Evolutionary conservation across 1,140 invertebrate genomes (phyloP), one percentile per base, ranked within the genome.

Genomic region (Mya arenaria): DNA sequence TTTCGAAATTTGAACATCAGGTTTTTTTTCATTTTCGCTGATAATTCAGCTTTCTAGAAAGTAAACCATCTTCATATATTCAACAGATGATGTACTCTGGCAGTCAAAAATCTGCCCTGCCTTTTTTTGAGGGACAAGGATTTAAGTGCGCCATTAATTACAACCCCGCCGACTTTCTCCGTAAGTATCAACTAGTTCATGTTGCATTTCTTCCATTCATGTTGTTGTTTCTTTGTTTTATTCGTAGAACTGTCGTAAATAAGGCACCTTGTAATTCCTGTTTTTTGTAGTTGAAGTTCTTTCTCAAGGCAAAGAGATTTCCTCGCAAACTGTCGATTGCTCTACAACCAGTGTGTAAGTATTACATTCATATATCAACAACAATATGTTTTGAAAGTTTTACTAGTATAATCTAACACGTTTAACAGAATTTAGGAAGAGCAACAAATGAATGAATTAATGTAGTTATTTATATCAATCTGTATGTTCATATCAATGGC

Each of bases 161-260:
- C 90, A 97, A 97, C 93, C 96, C 96, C 25, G 96, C 96, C 1
- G 96, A 97, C 91, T 97, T 97, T 69, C 96, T 97, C 88, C 92
- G 96, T 97, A 94, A 96, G n/a, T n/a, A n/a, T n/a, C n/a, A n/a
- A n/a, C n/a, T n/a, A n/a, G n/a, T n/a, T n/a, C n/a, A n/a, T n/a
- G n/a, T n/a, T n/a, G n/a, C n/a, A n/a, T n/a, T n/a, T n/a, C n/a
- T n/a, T n/a, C n/a, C n/a, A n/a, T n/a, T n/a, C n/a, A n/a, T n/a
- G n/a, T n/a, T n/a, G 96, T 94, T 77, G 63, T 32, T 78, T 39
- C 60, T 17, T 34, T 82, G 2, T 81, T 82, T 75, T 93, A 93
- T 93, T 41, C 25, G 4, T 63, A 63, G 4, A 4, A 6, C 60
- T 32, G 36, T 15, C 28, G 19, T 6, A 4, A 32, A 63, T 19